Conservation (phyloP, 1,140 invertebrate species). For the Eumeta japonica region DNA sequence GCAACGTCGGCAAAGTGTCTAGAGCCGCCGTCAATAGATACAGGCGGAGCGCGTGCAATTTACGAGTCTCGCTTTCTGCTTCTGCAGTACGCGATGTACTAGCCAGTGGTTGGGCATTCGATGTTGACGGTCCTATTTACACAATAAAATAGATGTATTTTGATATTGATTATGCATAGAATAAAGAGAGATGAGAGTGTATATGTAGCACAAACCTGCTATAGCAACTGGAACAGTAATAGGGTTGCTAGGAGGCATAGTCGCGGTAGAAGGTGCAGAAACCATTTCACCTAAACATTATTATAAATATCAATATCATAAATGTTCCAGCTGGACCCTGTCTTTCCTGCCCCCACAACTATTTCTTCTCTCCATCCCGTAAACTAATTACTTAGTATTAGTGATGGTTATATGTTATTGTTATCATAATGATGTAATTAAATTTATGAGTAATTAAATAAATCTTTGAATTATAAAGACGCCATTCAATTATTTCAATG, state of each 20-base stretch:
- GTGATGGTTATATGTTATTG: no score
- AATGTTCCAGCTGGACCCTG: no score
- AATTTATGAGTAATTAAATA: no score
- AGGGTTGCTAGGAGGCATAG: conserved; percentile 23
- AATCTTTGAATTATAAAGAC: no score
- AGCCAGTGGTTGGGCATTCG: conserved; percentile 27
- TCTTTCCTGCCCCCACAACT: no score
- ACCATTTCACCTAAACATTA: conserved; percentile 42
- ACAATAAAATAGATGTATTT: neutral
- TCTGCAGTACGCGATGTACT: conserved; percentile 36
- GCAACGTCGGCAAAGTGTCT: conserved; percentile 63
- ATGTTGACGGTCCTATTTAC: conserved; percentile 41
- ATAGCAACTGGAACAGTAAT: conserved; percentile 24
- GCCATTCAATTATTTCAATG: no score
- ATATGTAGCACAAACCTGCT: conserved; percentile 20
- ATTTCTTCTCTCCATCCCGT: no score
- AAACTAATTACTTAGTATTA: no score
- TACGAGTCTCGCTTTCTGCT: conserved; percentile 34
- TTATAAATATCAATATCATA: neutral
- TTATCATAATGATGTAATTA: no score
- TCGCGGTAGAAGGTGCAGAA: conserved; percentile 23
- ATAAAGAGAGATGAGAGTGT: neutral
- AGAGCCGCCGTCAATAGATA: conserved; percentile 65
- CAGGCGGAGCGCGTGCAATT: conserved; percentile 68
- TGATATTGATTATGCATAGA: neutral